Evolutionary conservation across 1,140 invertebrate species (phyloP).

Genomic region (Lethrus apterus): DNA sequence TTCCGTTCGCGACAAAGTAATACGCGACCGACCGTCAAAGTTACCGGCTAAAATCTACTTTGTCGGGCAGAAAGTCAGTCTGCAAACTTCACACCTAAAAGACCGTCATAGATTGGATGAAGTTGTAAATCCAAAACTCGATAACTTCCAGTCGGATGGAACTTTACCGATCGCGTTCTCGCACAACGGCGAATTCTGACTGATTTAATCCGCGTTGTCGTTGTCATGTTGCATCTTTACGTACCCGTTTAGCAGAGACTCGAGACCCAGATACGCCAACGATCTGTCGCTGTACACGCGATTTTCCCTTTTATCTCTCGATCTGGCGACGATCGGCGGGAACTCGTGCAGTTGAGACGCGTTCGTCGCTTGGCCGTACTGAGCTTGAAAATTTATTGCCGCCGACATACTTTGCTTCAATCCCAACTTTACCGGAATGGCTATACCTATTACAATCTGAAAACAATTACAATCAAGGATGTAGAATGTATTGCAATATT

Average conservation of each 20-base stretch:
- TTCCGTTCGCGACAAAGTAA: too few species aligned
- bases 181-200: not conserved
- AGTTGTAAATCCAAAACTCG: too few species aligned
- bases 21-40: too few species aligned
- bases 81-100: too few species aligned
- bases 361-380: slow-evolving; percentile 16
- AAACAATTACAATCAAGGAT: too few species aligned
- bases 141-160: too few species aligned
- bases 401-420: slow-evolving; percentile 19
- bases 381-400: slow-evolving; percentile 23
- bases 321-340: slow-evolving; percentile 20
- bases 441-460: slow-evolving; percentile 19
- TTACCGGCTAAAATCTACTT: too few species aligned
- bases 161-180: too few species aligned
- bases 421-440: slow-evolving; percentile 20
- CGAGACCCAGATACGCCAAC: slow-evolving; percentile 20
- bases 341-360: slow-evolving; percentile 14
- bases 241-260: slow-evolving; percentile 17
- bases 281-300: slow-evolving; percentile 13
- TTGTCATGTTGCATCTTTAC: slow-evolving; percentile 1
- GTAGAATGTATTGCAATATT: too few species aligned
- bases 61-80: too few species aligned
- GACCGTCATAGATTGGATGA: too few species aligned
- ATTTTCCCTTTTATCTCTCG: slow-evolving; percentile 2
- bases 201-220: slow-evolving; percentile 5